Percentiles rank a stretch among this genome's conserved stretches.
These are phyloP conservation scores for Empidonax alnorum DNA, from an alignment of 2,113 vertebrate genomes.

Conservation along the genomic window DNA sequence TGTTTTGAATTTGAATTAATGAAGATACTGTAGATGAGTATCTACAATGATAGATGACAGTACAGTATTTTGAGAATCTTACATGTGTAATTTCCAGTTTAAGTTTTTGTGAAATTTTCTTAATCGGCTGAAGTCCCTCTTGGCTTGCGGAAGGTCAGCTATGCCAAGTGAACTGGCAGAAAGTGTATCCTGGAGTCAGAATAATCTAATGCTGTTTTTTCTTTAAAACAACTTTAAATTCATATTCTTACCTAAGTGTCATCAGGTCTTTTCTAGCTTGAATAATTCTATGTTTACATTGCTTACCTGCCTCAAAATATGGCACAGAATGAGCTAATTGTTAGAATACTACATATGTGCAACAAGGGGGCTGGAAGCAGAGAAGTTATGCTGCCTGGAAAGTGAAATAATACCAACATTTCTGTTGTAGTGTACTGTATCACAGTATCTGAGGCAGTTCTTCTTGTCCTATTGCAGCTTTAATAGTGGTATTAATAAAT, in stretches of 20 bases:
- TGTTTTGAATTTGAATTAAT: background rate
- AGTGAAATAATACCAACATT: background rate
- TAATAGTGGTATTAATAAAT: slow-evolving; percentile 13
- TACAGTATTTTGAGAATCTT: background rate
- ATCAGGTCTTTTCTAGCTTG: background rate
- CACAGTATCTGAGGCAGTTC: background rate
- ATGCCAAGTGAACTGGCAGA: background rate
- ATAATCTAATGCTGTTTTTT: background rate
- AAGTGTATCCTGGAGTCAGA: background rate
- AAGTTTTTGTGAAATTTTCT: background rate
- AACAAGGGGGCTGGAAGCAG: background rate
- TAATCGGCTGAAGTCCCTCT: background rate
- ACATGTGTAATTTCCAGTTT: background rate
- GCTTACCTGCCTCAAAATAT: background rate
- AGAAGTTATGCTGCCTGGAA: background rate
- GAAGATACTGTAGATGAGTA: background rate
- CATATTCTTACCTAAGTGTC: background rate
- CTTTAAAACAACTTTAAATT: background rate
- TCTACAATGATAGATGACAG: background rate
- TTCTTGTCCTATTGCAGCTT: slow-evolving; percentile 37
- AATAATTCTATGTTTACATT: background rate
- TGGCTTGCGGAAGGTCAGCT: background rate
- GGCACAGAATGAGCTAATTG: background rate
- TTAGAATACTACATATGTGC: background rate
- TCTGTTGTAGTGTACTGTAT: background rate